Evolutionary conservation across 2,113 vertebrate genomes (phyloP).

Genomic region (Grallaria varia): DNA sequence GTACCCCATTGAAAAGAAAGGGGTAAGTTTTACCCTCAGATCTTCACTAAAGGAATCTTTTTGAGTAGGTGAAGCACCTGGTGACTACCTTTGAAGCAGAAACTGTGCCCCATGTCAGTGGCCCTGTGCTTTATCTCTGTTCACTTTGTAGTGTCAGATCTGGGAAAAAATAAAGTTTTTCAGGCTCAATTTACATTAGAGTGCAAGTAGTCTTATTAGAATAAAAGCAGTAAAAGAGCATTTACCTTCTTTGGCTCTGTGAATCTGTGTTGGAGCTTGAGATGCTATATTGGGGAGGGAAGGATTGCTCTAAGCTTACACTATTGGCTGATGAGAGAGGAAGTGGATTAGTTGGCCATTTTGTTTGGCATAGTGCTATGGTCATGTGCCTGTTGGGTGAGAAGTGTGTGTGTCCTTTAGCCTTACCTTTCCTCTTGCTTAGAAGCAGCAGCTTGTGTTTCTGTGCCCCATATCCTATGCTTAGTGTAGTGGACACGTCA

Average conservation of each 20-base stretch:
- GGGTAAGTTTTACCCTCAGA: not conserved
- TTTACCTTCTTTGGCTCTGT: not conserved
- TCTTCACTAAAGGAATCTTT: not conserved
- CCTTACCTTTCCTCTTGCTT: not conserved
- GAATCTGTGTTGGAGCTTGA: not conserved
- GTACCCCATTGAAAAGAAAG: not conserved
- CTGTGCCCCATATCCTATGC: not conserved
- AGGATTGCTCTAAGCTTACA: not conserved
- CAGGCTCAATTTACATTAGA: not conserved
- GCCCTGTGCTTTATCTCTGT: not conserved
- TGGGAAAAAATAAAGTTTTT: not conserved
- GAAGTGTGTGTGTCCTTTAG: not conserved
- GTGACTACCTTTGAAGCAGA: not conserved
- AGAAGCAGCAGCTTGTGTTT: not conserved
- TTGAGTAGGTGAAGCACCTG: not conserved
- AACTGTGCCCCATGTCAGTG: not conserved
- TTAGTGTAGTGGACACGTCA: rapidly evolving
- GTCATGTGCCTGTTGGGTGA: not conserved
- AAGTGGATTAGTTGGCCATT: not conserved
- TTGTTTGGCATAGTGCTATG: not conserved
- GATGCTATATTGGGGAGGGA: not conserved
- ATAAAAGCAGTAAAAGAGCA: not conserved
- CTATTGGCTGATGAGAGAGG: not conserved
- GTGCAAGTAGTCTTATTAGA: not conserved
- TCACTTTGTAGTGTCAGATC: not conserved